Base-by-base conservation (phyloP, 2,113 vertebrate genomes). In the Albula glossodonta region DNA sequence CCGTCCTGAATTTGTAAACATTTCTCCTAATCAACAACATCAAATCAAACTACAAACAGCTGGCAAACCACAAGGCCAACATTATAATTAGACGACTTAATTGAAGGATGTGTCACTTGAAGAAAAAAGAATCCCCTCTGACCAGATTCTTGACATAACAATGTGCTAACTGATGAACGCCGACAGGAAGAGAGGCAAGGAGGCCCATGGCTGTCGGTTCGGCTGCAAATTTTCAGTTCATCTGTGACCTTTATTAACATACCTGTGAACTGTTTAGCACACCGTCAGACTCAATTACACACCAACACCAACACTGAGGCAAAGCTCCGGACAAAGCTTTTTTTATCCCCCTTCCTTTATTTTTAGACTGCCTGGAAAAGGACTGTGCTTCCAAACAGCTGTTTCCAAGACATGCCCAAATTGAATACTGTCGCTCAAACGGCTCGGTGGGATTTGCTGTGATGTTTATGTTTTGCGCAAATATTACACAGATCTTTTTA, bases 171-270 rank as follows among this genome's bases (percentile, higher is more conserved):
- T 80, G 41, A 6, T 48, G 10, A 19, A 48, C 41, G 78, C 2
- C 10, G 9, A 25, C 8, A 31, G 9, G 31, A 74, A 10, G 22
- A 22, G 52, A 53, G 56, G 19, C 12, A 25, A 31, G 70, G 53
- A n/a, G 10, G 5, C 5, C 22, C 83, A 84, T 12, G 22, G 51
- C 41, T 78, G 25, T 78, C 51, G 48, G 51, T 60, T 78, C 41
- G 49, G 84, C 56, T 85, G 84, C 49, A 22, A n/a, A 79, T 85
- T 41, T 78, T 78, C 11, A 49, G 52, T 48, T 81, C 80, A 81
- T 79, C 84, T 49, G 5, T 79, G 52, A 84, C 83, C 83, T 84
- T 79, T 79, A 63, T 49, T 41, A 82, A 57, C 31, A 51, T 79
- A 0, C 74, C 22, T 48, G 51, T 51, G 51, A 11, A 49, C 77